Conservation (phyloP, 1,140 invertebrate genomes). For the Brachionus asplanchnoidis region DNA sequence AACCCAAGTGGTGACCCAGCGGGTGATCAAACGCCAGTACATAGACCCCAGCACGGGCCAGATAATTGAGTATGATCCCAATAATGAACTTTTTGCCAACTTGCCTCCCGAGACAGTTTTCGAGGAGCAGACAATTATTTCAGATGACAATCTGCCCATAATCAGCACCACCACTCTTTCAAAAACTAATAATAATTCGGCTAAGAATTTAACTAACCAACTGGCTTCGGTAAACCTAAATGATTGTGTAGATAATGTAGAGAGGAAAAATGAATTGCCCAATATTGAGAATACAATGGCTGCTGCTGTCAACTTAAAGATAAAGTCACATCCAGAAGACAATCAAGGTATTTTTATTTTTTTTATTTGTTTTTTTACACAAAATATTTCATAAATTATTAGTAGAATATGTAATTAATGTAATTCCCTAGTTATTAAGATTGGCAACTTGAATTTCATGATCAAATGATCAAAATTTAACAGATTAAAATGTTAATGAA, state of each 20-base stretch:
- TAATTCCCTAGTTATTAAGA: no score
- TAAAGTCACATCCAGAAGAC: slow-evolving; percentile 38
- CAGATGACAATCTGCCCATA: slow-evolving; percentile 27
- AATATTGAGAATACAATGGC: not conserved
- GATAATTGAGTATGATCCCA: slow-evolving; percentile 33
- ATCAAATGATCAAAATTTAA: no score
- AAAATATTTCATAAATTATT: not conserved
- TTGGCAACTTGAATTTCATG: no score
- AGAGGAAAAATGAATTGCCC: not conserved
- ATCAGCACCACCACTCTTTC: slow-evolving; percentile 2
- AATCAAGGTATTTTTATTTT: slow-evolving; percentile 6
- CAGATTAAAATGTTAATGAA: no score
- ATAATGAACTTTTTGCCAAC: slow-evolving; percentile 39
- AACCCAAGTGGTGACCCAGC: slow-evolving; percentile 22
- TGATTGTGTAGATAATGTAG: slow-evolving; percentile 4
- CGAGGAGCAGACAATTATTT: slow-evolving; percentile 39
- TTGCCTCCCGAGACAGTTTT: slow-evolving; percentile 35
- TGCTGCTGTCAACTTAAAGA: not conserved
- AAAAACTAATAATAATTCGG: not conserved
- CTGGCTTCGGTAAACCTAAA: not conserved
- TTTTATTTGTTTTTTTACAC: not conserved
- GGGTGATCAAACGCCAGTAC: slow-evolving; percentile 1
- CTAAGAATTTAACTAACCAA: not conserved
- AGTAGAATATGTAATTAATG: not conserved
- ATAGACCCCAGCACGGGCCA: slow-evolving; percentile 23